A percentile compares a stretch with the other conserved stretches of the same genome.
These are phyloP conservation scores for Deilephila elpenor DNA, from an alignment of 2,888 invertebrate species.

Conservation along the genomic window DNA sequence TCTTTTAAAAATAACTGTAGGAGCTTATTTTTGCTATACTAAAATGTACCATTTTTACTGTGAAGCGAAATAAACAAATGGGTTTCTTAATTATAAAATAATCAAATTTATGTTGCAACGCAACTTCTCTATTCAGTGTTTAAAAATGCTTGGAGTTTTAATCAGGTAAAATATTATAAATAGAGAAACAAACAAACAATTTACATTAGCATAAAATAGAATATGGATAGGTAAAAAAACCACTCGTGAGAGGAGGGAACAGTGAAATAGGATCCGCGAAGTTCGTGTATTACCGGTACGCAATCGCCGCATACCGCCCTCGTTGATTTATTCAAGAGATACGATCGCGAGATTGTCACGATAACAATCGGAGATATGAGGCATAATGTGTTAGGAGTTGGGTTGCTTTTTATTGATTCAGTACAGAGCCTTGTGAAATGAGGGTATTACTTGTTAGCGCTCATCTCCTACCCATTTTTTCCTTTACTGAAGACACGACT, in stretches of 20 bases:
- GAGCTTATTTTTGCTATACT: too few relatives aligned
- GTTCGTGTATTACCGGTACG: conserved; percentile 38
- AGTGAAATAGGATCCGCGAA: conserved; percentile 33
- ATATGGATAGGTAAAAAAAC: background rate
- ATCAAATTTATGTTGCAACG: too few relatives aligned
- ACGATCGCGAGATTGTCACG: conserved; percentile 60
- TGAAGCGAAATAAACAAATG: too few relatives aligned
- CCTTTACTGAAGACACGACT: conserved; percentile 3
- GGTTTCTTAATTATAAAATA: too few relatives aligned
- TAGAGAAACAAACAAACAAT: background rate
- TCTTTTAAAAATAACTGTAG: too few relatives aligned
- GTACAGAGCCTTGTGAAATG: conserved; percentile 9
- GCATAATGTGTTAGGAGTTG: conserved; percentile 36
- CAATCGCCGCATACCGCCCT: conserved; percentile 37
- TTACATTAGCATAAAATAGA: background rate
- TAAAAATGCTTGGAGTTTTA: background rate
- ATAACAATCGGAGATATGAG: conserved; percentile 66
- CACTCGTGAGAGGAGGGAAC: background rate
- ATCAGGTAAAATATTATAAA: background rate
- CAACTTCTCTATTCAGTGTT: too few relatives aligned
- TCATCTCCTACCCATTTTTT: conserved; percentile 18
- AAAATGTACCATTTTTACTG: too few relatives aligned
- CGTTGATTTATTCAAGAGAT: conserved; percentile 51
- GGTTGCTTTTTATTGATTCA: conserved; percentile 23
- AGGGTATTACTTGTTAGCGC: conserved; percentile 20